Base-by-base conservation (phyloP, 35 echinoderm and acorn worm species). In the Ophiothrix spiculata region DNA sequence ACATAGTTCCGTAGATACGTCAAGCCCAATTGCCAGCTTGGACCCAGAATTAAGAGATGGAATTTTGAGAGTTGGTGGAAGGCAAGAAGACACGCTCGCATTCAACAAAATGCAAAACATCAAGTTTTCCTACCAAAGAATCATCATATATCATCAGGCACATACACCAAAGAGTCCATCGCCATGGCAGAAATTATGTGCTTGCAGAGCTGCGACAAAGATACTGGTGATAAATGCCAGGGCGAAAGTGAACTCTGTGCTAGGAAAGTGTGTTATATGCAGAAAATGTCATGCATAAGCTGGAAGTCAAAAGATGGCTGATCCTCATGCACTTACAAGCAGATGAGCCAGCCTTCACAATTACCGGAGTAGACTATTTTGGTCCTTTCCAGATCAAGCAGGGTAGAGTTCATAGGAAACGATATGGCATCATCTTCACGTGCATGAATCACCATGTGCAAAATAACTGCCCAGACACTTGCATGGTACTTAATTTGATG, bases 381-480 rank as follows among this genome's bases (percentile, higher is more conserved):
- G 90, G 90, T 2, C 90, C 85, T 8, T 78, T 88, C 34, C 56
- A 76, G 33, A 79, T 92, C 1, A 92, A 92, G 37, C 41, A 74
- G 49, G 92, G 87, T 33, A 83, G 92, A 3, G 37, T 37, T 39
- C 0, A 33, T 6, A 54, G 80, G 2, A 94, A 90, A 40, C 19
- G 92, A 39, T 94, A 94, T 87, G 92, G 92, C 29, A 39, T 75
- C 34, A 23, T 82, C 25, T 88, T 88, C 41, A 94, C 92, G 76
- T 94, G 92, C 33, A 23, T 94, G 40, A 36, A 33, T 14, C n/a
- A n/a, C n/a, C n/a, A n/a, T n/a, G n/a, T n/a, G n/a, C n/a, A n/a
- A n/a, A n/a, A n/a, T n/a, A n/a, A n/a, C n/a, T n/a, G n/a, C n/a
- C n/a, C n/a, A n/a, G n/a, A n/a, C n/a, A n/a, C n/a, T n/a, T n/a